These are phyloP conservation scores for Lota lota DNA, from an alignment of 2,113 vertebrate species.

Conservation along the genomic window DNA sequence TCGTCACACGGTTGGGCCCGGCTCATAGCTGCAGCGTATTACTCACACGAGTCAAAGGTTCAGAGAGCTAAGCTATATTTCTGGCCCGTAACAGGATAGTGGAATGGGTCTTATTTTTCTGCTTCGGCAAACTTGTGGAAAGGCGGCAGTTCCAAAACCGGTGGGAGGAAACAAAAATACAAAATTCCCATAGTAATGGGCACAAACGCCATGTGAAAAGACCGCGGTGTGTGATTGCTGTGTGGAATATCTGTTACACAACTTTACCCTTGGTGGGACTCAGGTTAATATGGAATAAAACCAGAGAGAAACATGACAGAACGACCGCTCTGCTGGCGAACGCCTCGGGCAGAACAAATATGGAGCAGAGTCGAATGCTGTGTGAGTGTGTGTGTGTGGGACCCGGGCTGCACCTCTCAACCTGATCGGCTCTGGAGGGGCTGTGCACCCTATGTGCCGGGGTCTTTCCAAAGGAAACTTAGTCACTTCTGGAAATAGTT, in stretches of 20 bases:
- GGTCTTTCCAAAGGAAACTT: background rate
- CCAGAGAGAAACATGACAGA: slow-evolving; percentile 41
- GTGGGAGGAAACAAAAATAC: slow-evolving; percentile 37
- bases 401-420: too few relatives aligned
- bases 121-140: slow-evolving; percentile 42
- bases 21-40: slow-evolving; percentile 22
- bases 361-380: background rate
- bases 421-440: too few relatives aligned
- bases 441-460: slow-evolving; percentile 1
- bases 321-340: slow-evolving; percentile 34
- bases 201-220: slow-evolving; percentile 57
- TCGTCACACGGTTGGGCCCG: slow-evolving; percentile 36
- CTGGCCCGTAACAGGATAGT: slow-evolving; percentile 42
- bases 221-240: slow-evolving; percentile 50
- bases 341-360: slow-evolving; percentile 40
- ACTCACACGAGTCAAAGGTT: slow-evolving; percentile 28
- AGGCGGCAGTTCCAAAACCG: slow-evolving; percentile 47
- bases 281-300: slow-evolving; percentile 54
- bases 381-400: slow-evolving; percentile 9
- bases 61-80: slow-evolving; percentile 39
- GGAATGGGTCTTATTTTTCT: slow-evolving; percentile 40
- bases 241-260: slow-evolving; percentile 64
- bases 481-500: background rate
- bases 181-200: slow-evolving; percentile 50
- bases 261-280: slow-evolving; percentile 49